Conservation (phyloP, 2,113 vertebrate species). For the Psammodynastes pulverulentus region DNA sequence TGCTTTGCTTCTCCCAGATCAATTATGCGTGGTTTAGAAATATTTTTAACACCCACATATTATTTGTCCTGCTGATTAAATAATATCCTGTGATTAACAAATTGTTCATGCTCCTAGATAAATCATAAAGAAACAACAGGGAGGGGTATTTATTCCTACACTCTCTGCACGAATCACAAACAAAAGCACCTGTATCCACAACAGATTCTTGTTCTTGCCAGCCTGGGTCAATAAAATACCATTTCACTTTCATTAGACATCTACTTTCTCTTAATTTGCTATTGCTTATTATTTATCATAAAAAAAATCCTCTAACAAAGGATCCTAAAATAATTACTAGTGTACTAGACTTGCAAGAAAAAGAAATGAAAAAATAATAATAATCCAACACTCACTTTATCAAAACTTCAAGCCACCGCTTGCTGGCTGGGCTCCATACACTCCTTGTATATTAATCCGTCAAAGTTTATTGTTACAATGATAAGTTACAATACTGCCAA, state of each 20-base stretch:
- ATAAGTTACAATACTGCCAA: not conserved
- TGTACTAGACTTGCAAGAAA: not conserved
- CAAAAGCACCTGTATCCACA: slow-evolving; percentile 56
- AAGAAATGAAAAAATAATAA: not conserved
- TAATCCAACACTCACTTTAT: not conserved
- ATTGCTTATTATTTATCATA: slow-evolving; percentile 20
- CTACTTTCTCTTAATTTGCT: slow-evolving; percentile 13
- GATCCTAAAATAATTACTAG: not conserved
- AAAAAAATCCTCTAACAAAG: not conserved
- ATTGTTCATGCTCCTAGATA: slow-evolving; percentile 53
- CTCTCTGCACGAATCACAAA: slow-evolving; percentile 52
- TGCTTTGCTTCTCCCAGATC: slow-evolving; percentile 36
- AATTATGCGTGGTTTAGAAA: slow-evolving; percentile 42
- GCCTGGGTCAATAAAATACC: slow-evolving; percentile 31
- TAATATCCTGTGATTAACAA: slow-evolving; percentile 60
- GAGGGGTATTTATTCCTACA: slow-evolving; percentile 47
- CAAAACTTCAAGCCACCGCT: not conserved
- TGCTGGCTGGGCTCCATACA: not conserved
- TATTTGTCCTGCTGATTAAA: slow-evolving; percentile 60
- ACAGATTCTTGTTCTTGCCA: slow-evolving; percentile 48
- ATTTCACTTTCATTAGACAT: slow-evolving; percentile 32
- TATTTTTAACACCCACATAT: slow-evolving; percentile 47
- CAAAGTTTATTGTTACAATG: not conserved
- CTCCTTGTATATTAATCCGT: not conserved
- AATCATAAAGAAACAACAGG: slow-evolving; percentile 54